phyloP scores from a whole-genome alignment of 1,140 invertebrate species.

The Drosophila pachea region DNA sequence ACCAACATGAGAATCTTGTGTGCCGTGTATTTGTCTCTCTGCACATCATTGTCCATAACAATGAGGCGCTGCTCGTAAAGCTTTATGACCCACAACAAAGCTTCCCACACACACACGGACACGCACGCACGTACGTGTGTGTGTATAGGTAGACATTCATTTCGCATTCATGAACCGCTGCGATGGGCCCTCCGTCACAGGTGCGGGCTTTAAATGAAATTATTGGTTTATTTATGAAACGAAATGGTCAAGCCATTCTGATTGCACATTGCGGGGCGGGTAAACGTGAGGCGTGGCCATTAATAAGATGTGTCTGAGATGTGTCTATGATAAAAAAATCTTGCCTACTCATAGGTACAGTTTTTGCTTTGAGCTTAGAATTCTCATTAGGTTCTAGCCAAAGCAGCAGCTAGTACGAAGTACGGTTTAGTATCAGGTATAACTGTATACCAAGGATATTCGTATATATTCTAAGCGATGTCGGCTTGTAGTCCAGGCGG shows the following conservation, averaged over 20 bases:
- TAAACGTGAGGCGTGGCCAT: conserved; percentile 24
- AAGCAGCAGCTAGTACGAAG: too few species aligned
- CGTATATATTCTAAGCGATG: too few species aligned
- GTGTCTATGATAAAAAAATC: too few species aligned
- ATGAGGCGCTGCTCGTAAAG: conserved; percentile 54
- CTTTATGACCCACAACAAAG: conserved; percentile 43
- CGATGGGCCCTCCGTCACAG: conserved; percentile 37
- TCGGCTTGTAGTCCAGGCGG: too few species aligned
- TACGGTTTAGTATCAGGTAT: too few species aligned
- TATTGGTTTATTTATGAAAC: conserved; percentile 70
- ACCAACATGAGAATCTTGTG: conserved; percentile 33
- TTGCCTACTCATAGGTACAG: too few species aligned
- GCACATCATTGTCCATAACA: conserved; percentile 69
- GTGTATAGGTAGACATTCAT: conserved; percentile 14
- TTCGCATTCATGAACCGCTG: conserved; percentile 53
- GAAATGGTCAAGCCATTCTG: conserved; percentile 66
- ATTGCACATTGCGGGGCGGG: conserved; percentile 50
- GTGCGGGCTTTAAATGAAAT: conserved; percentile 68
- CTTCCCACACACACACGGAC: conserved; percentile 14
- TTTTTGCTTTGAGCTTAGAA: too few species aligned
- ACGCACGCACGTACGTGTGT: conserved; percentile 8
- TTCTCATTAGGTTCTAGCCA: too few species aligned
- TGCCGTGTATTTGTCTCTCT: conserved; percentile 30
- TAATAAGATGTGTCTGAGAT: conserved; percentile 11
- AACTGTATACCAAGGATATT: too few species aligned